A percentile compares a stretch with the other conserved stretches of the same genome.
These are phyloP conservation scores for Cryptocheilus praepositus DNA, from an alignment of 2,888 invertebrate species.

Conservation along the genomic window DNA sequence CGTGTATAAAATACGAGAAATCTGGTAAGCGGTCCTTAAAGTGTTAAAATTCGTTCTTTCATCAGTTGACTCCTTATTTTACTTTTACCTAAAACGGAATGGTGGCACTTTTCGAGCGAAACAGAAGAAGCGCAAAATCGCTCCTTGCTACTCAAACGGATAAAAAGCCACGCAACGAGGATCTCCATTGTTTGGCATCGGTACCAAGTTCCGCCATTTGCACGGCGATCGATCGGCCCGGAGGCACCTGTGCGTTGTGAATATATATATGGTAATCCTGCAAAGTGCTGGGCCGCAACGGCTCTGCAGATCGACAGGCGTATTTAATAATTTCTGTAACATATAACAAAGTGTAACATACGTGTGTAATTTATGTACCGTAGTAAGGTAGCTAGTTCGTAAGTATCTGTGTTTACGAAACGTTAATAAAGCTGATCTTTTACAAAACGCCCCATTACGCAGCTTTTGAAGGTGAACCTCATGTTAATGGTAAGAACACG, in stretches of 20 bases:
- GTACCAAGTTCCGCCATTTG: neutral
- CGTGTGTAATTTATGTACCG: slow-evolving; percentile 45
- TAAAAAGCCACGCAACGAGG: too few relatives aligned
- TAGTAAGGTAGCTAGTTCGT: neutral
- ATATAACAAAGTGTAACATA: slow-evolving; percentile 52
- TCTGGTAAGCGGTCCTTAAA: too few relatives aligned
- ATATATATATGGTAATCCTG: slow-evolving; percentile 12
- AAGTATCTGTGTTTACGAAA: slow-evolving; percentile 31
- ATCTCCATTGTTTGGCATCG: neutral
- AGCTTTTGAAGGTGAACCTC: neutral
- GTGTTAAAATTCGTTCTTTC: too few relatives aligned
- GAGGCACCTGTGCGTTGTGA: slow-evolving; percentile 2
- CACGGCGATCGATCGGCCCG: neutral
- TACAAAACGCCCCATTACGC: neutral
- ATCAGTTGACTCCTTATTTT: too few relatives aligned
- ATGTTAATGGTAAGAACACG: too few relatives aligned
- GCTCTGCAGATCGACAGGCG: too few relatives aligned
- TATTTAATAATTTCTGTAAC: slow-evolving; percentile 15
- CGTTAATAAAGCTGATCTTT: slow-evolving; percentile 39
- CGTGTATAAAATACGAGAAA: too few relatives aligned
- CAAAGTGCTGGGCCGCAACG: too few relatives aligned
- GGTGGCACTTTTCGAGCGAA: too few relatives aligned
- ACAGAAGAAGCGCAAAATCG: too few relatives aligned
- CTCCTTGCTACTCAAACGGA: too few relatives aligned
- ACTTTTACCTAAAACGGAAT: too few relatives aligned